Evolutionary conservation across 2,888 invertebrate genomes (phyloP).

Genomic region (Hirtodrosophila trivittata): DNA sequence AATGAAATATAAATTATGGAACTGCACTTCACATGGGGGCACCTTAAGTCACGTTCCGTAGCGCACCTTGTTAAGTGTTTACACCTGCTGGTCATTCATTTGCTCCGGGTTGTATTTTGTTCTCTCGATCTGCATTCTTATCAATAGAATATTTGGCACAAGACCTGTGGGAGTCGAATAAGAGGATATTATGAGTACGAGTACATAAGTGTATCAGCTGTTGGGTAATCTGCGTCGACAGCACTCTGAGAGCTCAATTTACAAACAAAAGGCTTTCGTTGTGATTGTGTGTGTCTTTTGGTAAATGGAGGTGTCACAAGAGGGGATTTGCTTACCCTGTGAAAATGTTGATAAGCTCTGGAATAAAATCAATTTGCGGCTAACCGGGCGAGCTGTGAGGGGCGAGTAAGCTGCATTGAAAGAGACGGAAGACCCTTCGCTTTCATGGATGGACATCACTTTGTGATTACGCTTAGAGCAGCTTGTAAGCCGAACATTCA

Average conservation of each 20-base stretch:
- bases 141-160: constrained; percentile 13
- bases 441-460: constrained; percentile 13
- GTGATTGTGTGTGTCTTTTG: background rate
- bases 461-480: constrained; percentile 37
- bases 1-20: constrained; percentile 7
- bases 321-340: no score
- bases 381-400: no score
- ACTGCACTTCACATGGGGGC: no score
- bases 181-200: no score
- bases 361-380: no score
- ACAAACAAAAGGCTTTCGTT: constrained; percentile 37
- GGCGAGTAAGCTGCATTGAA: no score
- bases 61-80: background rate
- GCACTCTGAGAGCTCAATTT: no score
- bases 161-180: no score
- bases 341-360: no score
- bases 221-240: constrained; percentile 41
- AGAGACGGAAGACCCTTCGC: background rate
- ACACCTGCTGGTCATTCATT: background rate
- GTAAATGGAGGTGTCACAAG: no score
- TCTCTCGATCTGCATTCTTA: constrained; percentile 11
- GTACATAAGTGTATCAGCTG: constrained; percentile 28
- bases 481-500: constrained; percentile 41
- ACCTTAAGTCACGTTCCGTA: constrained; percentile 9
- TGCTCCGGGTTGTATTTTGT: background rate